These are phyloP conservation scores for Oscheius myriophilus DNA, from an alignment of 2,888 invertebrate species.

Conservation along the genomic window DNA sequence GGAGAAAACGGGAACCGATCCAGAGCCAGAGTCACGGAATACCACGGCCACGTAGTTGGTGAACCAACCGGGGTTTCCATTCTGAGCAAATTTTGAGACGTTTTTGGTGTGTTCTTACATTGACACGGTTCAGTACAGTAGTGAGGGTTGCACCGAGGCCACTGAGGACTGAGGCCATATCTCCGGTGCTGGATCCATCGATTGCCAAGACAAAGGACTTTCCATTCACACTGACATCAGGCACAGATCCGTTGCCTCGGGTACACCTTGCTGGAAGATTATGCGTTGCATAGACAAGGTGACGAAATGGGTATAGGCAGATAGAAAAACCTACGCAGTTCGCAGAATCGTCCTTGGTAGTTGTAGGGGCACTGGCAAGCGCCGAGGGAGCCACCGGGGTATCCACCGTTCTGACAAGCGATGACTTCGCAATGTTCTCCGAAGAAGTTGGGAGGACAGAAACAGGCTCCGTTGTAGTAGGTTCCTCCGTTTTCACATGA, in stretches of 20 bases:
- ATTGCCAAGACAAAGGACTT: constrained; percentile 50
- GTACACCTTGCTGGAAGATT: constrained; percentile 49
- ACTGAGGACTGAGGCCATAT: constrained; percentile 39
- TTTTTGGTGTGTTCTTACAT: not conserved
- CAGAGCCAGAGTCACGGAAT: constrained; percentile 41
- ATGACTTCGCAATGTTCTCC: constrained; percentile 47
- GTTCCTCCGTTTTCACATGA: constrained; percentile 60
- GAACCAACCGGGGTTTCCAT: constrained; percentile 45
- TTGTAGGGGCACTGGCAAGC: constrained; percentile 37
- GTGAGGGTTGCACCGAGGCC: constrained; percentile 36
- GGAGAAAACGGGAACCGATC: constrained; percentile 29
- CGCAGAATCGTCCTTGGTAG: constrained; percentile 49
- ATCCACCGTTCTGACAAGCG: constrained; percentile 47
- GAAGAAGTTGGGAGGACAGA: constrained; percentile 50
- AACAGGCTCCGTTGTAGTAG: constrained; percentile 33
- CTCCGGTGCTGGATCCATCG: constrained; percentile 49
- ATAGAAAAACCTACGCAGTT: constrained; percentile 39
- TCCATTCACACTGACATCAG: constrained; percentile 30
- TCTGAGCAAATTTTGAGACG: constrained; percentile 2
- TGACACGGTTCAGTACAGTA: constrained; percentile 22
- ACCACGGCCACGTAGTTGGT: constrained; percentile 50
- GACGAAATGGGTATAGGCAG: constrained; percentile 14
- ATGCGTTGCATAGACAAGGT: no score
- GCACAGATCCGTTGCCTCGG: constrained; percentile 36
- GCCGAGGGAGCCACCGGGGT: constrained; percentile 31